phyloP scores from a whole-genome alignment of 2,888 invertebrate species.

The Prostheceraeus crozeri region DNA sequence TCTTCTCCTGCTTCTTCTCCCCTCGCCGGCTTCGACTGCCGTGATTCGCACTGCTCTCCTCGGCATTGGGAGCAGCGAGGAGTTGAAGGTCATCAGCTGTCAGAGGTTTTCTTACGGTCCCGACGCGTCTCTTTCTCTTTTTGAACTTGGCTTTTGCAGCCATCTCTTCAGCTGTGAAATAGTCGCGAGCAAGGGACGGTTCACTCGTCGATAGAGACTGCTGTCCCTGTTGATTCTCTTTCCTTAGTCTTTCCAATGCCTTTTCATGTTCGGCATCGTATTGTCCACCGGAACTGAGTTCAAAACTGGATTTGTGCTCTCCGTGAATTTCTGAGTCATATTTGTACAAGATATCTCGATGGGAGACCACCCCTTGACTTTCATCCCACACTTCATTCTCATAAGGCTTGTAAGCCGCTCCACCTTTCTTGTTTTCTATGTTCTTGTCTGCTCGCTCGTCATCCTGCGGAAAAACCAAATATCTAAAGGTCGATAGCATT shows the following conservation, averaged over 20 bases:
- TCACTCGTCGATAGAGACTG: conserved; percentile 37
- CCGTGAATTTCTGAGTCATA: conserved; percentile 37
- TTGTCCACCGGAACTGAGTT: conserved; percentile 45
- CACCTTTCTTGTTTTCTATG: conserved; percentile 72
- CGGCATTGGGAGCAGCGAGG: conserved; percentile 35
- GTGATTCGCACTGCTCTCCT: background rate
- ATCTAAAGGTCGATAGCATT: too few relatives aligned
- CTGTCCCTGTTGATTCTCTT: background rate
- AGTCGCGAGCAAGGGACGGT: background rate
- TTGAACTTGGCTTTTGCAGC: conserved; percentile 65
- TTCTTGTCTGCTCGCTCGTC: conserved; percentile 61
- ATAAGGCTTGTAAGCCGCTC: conserved; percentile 67
- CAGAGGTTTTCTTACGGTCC: conserved; percentile 65
- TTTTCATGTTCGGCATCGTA: conserved; percentile 52
- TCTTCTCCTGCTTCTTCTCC: too few relatives aligned
- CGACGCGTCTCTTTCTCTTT: conserved; percentile 66
- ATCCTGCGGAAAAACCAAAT: too few relatives aligned
- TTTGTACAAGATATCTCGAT: conserved; percentile 34
- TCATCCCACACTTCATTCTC: conserved; percentile 67
- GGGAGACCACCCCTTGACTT: too few relatives aligned
- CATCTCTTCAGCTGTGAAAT: conserved; percentile 16
- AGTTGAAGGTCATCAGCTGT: conserved; percentile 68
- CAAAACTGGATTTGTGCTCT: conserved; percentile 5
- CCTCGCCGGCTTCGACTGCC: too few relatives aligned
- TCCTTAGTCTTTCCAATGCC: too few relatives aligned